These are phyloP conservation scores for Ylistrum balloti DNA, from an alignment of 1,140 invertebrate genomes.

Conservation along the genomic window DNA sequence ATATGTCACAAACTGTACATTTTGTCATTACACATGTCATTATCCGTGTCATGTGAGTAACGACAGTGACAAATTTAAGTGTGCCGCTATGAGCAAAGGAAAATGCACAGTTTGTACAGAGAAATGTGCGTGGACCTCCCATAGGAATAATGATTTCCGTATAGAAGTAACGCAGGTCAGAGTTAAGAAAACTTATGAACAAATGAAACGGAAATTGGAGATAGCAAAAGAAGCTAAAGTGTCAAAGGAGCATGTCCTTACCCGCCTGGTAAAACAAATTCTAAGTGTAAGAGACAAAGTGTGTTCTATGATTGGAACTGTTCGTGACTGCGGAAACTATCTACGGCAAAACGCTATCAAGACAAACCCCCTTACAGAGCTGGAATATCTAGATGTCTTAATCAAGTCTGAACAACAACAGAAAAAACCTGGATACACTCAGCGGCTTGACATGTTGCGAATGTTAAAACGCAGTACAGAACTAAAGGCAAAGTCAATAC, in stretches of 20 bases:
- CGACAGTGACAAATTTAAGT: constrained; percentile 48
- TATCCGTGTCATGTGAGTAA: constrained; percentile 52
- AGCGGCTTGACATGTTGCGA: not conserved
- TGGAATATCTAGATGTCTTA: not conserved
- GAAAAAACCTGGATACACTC: not conserved
- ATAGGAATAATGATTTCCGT: constrained; percentile 55
- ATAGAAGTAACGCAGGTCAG: constrained; percentile 33
- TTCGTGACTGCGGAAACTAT: not conserved
- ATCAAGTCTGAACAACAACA: not conserved
- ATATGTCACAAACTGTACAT: constrained; percentile 67
- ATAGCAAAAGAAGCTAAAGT: not conserved
- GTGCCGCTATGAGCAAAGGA: constrained; percentile 54
- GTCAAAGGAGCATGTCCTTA: not conserved
- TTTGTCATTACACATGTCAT: constrained; percentile 68
- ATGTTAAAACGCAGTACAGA: not conserved
- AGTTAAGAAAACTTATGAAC: constrained; percentile 47
- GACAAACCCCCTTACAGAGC: not conserved
- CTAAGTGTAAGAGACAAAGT: not conserved
- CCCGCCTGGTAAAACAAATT: not conserved
- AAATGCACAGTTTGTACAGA: constrained; percentile 56
- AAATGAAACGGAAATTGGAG: constrained; percentile 56
- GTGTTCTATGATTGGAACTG: not conserved
- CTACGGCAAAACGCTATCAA: not conserved
- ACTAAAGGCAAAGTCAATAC: not conserved
- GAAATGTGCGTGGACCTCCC: constrained; percentile 60